Percentiles rank a stretch among this genome's conserved stretches.
These are phyloP conservation scores for Coreius guichenoti DNA, from an alignment of 2,797 vertebrate species.

Conservation along the genomic window DNA sequence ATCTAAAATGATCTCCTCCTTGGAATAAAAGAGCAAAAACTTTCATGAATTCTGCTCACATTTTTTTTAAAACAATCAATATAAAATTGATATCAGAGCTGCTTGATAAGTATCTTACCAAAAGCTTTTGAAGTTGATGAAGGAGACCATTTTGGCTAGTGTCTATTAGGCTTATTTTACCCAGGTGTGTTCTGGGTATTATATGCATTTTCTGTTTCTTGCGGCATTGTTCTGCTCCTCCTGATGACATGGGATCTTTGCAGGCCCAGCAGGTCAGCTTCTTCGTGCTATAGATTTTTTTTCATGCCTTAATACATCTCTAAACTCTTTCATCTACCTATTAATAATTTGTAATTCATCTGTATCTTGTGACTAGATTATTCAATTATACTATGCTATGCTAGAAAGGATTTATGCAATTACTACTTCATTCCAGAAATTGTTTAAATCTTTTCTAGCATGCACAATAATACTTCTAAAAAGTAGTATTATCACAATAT, in stretches of 20 bases:
- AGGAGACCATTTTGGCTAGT: conserved; percentile 48
- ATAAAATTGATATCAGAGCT: background rate
- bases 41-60: background rate
- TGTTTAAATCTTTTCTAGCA: background rate
- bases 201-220: conserved; percentile 69
- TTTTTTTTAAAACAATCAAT: background rate
- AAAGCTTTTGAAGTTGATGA: background rate
- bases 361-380: background rate
- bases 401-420: background rate
- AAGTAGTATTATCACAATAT: background rate
- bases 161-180: conserved; percentile 41
- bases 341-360: background rate
- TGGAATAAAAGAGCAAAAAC: background rate
- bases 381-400: background rate
- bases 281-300: conserved; percentile 26
- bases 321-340: background rate
- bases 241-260: conserved; percentile 66
- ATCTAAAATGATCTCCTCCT: conserved; percentile 49
- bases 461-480: background rate
- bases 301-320: background rate
- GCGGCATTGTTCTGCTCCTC: conserved; percentile 65
- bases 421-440: background rate
- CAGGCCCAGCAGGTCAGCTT: conserved; percentile 82
- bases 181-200: conserved; percentile 59
- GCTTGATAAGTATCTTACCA: background rate